Conservation (phyloP, 2,888 invertebrate genomes). For the Melitaea athalia region DNA sequence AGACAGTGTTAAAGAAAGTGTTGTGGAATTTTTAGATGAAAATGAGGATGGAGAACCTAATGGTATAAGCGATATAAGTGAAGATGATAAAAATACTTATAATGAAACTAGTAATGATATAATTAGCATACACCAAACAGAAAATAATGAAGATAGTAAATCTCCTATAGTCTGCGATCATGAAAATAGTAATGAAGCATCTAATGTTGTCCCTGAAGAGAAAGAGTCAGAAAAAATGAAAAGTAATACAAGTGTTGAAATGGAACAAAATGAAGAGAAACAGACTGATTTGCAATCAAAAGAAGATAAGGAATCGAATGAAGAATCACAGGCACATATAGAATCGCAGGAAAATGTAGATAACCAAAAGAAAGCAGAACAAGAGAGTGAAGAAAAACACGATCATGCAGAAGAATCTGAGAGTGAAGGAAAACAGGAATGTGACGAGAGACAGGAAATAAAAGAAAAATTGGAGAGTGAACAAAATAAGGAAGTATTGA, state of each 20-base stretch:
- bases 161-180: not conserved
- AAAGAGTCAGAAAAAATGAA: not conserved
- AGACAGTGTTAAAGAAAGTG: conserved; percentile 3
- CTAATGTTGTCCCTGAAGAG: not conserved
- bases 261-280: not conserved
- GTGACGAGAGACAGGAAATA: too few species aligned
- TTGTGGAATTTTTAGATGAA: conserved; percentile 30
- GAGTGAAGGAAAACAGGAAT: not conserved
- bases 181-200: not conserved
- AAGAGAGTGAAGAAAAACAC: not conserved
- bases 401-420: not conserved
- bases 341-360: too few species aligned
- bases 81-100: conserved; percentile 1
- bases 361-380: conserved; percentile 1
- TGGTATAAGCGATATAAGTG: conserved; percentile 1
- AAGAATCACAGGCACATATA: not conserved
- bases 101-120: not conserved
- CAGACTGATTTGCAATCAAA: conserved; percentile 5
- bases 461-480: conserved; percentile 4
- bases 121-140: not conserved
- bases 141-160: not conserved
- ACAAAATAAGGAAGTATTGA: not conserved
- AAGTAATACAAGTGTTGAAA: conserved; percentile 7
- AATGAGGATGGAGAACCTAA: conserved; percentile 7
- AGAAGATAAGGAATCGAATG: conserved; percentile 24